phyloP scores from a whole-genome alignment of 2,797 vertebrate species.

The Balearica regulorum region DNA sequence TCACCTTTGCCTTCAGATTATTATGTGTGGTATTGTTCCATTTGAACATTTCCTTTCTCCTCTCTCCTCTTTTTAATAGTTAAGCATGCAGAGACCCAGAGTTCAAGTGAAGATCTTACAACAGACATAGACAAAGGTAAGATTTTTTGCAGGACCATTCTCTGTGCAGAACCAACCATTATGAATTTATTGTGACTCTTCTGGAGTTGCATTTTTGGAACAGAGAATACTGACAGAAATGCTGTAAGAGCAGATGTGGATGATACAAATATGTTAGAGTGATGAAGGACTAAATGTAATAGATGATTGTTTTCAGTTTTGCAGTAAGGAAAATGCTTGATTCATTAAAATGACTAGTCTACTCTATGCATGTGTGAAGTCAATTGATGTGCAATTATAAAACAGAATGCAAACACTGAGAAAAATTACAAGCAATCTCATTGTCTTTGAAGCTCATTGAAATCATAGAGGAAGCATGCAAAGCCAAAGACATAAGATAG shows the following conservation, averaged over 20 bases:
- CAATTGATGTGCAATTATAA: neutral
- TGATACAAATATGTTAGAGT: neutral
- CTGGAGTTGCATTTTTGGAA: neutral
- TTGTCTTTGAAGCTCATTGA: neutral
- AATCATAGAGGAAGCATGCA: neutral
- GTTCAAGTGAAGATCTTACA: constrained; percentile 60
- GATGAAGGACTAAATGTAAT: neutral
- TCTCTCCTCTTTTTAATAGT: constrained; percentile 64
- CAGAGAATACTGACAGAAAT: neutral
- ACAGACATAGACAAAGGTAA: constrained; percentile 88
- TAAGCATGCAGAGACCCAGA: constrained; percentile 82
- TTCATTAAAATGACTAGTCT: neutral
- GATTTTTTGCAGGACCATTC: neutral
- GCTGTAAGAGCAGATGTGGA: neutral
- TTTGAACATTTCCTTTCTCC: neutral
- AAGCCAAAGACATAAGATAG: neutral
- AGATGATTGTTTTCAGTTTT: neutral
- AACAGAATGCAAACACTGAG: neutral
- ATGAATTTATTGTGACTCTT: neutral
- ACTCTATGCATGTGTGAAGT: neutral
- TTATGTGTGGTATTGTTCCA: neutral
- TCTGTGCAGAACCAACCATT: neutral
- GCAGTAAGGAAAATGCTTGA: neutral
- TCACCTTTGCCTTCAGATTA: neutral
- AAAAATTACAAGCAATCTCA: neutral